phyloP scores from a whole-genome alignment of 2,888 invertebrate species.

The Temnothorax ravouxi region DNA sequence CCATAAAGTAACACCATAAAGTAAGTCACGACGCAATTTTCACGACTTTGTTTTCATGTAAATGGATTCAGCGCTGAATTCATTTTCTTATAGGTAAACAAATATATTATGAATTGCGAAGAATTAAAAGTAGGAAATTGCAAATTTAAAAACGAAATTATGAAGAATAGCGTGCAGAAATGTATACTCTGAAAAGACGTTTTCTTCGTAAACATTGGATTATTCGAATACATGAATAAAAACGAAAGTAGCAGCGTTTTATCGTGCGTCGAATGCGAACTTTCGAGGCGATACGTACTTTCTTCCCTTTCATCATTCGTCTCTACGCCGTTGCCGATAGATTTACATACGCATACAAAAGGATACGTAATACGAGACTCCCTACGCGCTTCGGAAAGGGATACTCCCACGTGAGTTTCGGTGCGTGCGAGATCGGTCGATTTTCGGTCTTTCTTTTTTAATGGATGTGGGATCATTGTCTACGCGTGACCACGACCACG shows the following conservation, averaged over 20 bases:
- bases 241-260: conserved; percentile 14
- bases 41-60: conserved; percentile 5
- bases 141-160: neutral
- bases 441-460: conserved; percentile 28
- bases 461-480: conserved; percentile 60
- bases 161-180: neutral
- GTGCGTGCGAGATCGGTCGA: conserved; percentile 13
- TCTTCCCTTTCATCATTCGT: neutral
- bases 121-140: neutral
- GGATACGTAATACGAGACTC: conserved; percentile 34
- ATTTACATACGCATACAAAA: conserved; percentile 49
- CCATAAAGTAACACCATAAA: neutral
- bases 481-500: conserved; percentile 16
- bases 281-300: conserved; percentile 1
- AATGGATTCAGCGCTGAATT: neutral
- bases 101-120: neutral
- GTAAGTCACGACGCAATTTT: conserved; percentile 7
- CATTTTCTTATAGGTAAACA: neutral
- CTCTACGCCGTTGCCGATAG: conserved; percentile 42
- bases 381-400: conserved; percentile 23
- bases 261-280: neutral
- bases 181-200: neutral
- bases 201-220: neutral
- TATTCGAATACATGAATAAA: conserved; percentile 10
- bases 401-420: conserved; percentile 51